Percentiles rank a stretch among this genome's conserved stretches.
Evolutionary conservation across 2,113 vertebrate genomes (phyloP).

Genomic region (Tretioscincus oriximinensis): DNA sequence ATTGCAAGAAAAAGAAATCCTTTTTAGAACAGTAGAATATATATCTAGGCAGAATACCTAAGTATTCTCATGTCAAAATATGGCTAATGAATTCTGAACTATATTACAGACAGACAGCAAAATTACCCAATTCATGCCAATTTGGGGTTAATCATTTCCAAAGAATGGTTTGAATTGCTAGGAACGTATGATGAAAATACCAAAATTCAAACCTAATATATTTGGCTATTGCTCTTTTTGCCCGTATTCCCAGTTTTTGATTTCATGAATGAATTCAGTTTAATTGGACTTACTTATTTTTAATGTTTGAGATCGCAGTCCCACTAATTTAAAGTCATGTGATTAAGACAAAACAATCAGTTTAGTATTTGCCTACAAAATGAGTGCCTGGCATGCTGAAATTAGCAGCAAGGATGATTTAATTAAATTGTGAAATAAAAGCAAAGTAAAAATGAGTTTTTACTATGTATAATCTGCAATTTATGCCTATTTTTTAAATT

Average conservation of each 20-base stretch:
- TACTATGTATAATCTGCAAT: neutral
- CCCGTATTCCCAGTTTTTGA: neutral
- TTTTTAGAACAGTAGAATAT: neutral
- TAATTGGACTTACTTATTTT: neutral
- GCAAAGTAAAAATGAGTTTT: neutral
- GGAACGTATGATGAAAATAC: neutral
- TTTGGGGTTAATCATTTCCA: neutral
- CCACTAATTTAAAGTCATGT: neutral
- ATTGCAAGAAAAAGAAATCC: constrained; percentile 22
- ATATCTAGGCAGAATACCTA: neutral
- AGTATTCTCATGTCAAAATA: neutral
- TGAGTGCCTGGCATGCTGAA: neutral
- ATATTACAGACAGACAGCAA: neutral
- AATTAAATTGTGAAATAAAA: neutral
- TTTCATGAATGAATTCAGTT: neutral
- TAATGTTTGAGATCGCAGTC: neutral
- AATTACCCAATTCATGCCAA: neutral
- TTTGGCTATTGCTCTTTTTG: neutral
- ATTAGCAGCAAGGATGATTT: neutral
- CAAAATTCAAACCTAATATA: neutral
- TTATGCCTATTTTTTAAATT: neutral
- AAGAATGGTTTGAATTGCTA: neutral
- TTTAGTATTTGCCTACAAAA: neutral
- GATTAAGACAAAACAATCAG: neutral
- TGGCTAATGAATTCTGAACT: neutral